phyloP scores from a whole-genome alignment of 2,113 vertebrate genomes.

The Abramis brama region DNA sequence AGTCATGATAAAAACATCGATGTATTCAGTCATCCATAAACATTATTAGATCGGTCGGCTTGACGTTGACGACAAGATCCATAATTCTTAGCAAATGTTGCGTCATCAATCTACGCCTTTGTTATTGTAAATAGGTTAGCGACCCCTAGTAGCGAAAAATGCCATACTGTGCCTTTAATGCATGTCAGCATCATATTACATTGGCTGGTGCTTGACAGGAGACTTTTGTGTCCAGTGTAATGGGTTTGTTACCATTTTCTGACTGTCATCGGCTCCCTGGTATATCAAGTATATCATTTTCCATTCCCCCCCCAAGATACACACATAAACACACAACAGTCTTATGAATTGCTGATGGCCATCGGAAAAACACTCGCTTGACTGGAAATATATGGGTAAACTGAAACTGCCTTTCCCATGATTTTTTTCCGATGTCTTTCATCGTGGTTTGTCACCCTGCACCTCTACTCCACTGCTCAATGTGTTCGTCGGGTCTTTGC shows the following conservation, averaged over 20 bases:
- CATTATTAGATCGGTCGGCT: too few relatives aligned
- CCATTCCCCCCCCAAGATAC: neutral
- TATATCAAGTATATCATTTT: slow-evolving; percentile 7
- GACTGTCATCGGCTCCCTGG: slow-evolving; percentile 3
- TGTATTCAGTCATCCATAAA: too few relatives aligned
- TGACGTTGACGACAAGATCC: too few relatives aligned
- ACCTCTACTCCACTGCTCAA: neutral
- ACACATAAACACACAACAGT: neutral
- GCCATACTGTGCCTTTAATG: too few relatives aligned
- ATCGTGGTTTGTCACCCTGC: slow-evolving; percentile 8
- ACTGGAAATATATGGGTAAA: slow-evolving; percentile 42
- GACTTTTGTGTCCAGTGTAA: slow-evolving; percentile 6
- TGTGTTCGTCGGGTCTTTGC: slow-evolving; percentile 38
- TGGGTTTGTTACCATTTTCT: slow-evolving; percentile 40
- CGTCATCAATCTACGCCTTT: too few relatives aligned
- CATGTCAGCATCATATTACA: neutral
- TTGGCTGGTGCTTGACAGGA: neutral
- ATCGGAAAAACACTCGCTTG: slow-evolving; percentile 31
- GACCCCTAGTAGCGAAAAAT: too few relatives aligned
- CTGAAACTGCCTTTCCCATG: slow-evolving; percentile 26
- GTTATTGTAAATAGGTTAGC: too few relatives aligned
- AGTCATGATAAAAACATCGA: too few relatives aligned
- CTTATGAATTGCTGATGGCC: slow-evolving; percentile 40
- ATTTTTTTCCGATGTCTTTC: slow-evolving; percentile 13
- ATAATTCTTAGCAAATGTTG: too few relatives aligned